Evolutionary conservation across 2,113 vertebrate species (phyloP).

Genomic region (Antennarius striatus): DNA sequence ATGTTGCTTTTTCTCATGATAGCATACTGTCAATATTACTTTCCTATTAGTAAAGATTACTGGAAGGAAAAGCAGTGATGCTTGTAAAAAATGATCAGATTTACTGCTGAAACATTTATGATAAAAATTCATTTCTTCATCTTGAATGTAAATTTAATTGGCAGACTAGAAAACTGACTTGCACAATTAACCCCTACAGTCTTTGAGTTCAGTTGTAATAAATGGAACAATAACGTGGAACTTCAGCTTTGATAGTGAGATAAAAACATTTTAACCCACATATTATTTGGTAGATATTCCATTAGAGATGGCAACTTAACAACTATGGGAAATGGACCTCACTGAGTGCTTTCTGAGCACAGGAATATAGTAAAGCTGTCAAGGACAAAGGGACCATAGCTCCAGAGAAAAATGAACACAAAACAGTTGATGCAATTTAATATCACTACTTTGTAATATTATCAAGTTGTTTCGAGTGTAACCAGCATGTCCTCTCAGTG

Average conservation of each 20-base stretch:
- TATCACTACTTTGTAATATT: slow-evolving; percentile 5
- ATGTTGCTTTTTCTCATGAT: no score
- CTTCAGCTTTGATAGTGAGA: neutral
- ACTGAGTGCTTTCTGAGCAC: slow-evolving; percentile 4
- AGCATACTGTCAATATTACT: no score
- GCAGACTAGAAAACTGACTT: neutral
- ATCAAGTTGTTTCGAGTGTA: slow-evolving; percentile 24
- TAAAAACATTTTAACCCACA: neutral
- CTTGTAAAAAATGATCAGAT: no score
- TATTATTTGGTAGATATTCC: neutral
- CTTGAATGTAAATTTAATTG: no score
- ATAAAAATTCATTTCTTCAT: no score
- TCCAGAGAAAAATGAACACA: slow-evolving; percentile 5
- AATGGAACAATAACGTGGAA: neutral
- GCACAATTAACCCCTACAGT: neutral
- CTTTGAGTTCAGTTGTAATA: neutral
- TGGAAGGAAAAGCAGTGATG: no score
- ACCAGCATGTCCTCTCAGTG: slow-evolving; percentile 11
- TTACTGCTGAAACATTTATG: no score
- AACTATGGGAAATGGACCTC: slow-evolving; percentile 1
- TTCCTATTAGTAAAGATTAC: no score
- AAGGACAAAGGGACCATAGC: slow-evolving; percentile 9
- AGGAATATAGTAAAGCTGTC: slow-evolving; percentile 2
- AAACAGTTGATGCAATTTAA: slow-evolving; percentile 23
- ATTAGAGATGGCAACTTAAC: neutral